These are phyloP conservation scores for Morone saxatilis DNA, from an alignment of 2,113 vertebrate genomes.

Conservation along the genomic window DNA sequence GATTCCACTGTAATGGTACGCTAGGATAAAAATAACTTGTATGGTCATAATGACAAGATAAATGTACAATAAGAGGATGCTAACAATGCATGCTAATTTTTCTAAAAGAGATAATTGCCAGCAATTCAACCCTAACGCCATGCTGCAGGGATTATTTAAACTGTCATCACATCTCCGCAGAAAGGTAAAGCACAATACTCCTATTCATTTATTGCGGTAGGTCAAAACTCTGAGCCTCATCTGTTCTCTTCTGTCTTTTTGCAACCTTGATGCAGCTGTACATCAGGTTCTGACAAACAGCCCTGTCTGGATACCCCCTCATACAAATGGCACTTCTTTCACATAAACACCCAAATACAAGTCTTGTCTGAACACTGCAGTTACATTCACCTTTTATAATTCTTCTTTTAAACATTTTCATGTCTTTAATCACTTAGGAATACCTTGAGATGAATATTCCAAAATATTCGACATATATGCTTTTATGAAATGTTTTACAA, in stretches of 20 bases:
- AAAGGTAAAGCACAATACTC: background rate
- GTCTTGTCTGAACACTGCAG: background rate
- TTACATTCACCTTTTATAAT: background rate
- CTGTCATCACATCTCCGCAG: conserved; percentile 1
- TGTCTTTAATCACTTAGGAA: background rate
- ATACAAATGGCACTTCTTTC: background rate
- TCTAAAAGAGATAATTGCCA: conserved; percentile 10
- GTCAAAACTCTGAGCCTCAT: background rate
- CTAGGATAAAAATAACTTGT: conserved; percentile 1
- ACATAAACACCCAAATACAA: background rate
- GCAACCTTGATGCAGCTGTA: background rate
- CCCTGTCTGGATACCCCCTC: background rate
- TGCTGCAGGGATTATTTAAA: background rate
- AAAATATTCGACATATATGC: background rate
- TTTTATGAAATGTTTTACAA: background rate
- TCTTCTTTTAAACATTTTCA: too few species aligned
- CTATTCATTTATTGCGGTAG: background rate
- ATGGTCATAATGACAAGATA: background rate
- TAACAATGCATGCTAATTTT: conserved; percentile 13
- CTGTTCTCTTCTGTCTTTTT: background rate
- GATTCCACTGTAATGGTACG: conserved; percentile 8
- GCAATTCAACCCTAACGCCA: too few species aligned
- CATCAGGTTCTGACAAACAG: background rate
- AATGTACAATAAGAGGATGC: conserved; percentile 6
- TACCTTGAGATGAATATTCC: background rate